Evolutionary conservation across 2,113 vertebrate genomes (phyloP).

Genomic region (Cervus canadensis): DNA sequence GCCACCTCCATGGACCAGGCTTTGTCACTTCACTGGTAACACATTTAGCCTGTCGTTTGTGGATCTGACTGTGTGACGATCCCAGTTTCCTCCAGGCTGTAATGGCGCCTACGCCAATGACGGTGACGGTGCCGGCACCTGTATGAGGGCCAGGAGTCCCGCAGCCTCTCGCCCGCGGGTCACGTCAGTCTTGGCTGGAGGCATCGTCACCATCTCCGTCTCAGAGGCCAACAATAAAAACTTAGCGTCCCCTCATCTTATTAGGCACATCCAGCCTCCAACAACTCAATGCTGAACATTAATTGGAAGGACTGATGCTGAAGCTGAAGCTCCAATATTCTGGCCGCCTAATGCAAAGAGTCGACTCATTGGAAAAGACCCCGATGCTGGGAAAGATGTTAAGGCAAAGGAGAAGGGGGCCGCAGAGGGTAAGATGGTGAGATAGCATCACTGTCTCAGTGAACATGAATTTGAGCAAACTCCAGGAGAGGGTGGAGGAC

Average conservation of each 20-base stretch:
- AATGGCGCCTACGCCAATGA: accelerated
- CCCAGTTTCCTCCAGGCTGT: not conserved
- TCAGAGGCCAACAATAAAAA: accelerated
- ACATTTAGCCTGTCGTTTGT: not conserved
- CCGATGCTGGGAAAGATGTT: not conserved
- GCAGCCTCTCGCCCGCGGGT: accelerated
- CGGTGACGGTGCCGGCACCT: accelerated
- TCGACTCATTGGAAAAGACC: not conserved
- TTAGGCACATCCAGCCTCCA: not conserved
- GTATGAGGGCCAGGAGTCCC: accelerated
- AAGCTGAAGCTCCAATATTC: not conserved
- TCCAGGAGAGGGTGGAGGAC: not conserved
- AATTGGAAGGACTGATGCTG: not conserved
- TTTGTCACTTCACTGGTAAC: accelerated
- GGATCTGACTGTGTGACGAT: not conserved
- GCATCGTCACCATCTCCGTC: accelerated
- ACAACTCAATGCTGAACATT: not conserved
- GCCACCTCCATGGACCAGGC: accelerated
- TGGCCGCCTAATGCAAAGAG: not conserved
- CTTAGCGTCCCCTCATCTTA: accelerated
- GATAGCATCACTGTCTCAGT: not conserved
- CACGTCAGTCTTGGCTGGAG: accelerated
- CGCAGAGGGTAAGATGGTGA: not conserved
- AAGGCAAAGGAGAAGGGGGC: not conserved
- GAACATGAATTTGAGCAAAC: not conserved